Percentiles rank a stretch among this genome's conserved stretches.
Conservation (phyloP, 2,113 vertebrate species). For the Electrona antarctica region DNA sequence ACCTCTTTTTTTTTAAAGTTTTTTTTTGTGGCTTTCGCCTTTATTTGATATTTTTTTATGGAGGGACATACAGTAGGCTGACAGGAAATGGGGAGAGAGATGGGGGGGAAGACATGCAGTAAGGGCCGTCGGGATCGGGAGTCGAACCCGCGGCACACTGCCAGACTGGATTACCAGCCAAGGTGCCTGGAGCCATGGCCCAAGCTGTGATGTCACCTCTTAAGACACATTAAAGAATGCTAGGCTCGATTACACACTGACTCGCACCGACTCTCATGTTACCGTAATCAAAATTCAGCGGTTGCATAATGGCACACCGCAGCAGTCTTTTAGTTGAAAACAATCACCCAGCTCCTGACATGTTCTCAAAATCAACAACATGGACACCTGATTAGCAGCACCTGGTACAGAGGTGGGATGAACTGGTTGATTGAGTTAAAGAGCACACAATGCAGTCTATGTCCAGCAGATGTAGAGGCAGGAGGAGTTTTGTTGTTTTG, state of each 20-base stretch:
- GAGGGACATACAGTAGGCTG: no score
- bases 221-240: neutral
- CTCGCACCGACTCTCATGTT: slow-evolving; percentile 13
- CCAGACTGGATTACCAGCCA: no score
- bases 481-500: slow-evolving; percentile 13
- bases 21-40: no score
- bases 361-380: slow-evolving; percentile 35
- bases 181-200: no score
- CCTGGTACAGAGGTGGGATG: slow-evolving; percentile 12
- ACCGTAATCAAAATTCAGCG: neutral
- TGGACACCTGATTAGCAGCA: slow-evolving; percentile 20
- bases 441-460: slow-evolving; percentile 11
- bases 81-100: no score
- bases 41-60: no score
- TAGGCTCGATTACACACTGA: slow-evolving; percentile 17
- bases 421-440: slow-evolving; percentile 44
- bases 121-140: no score
- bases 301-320: neutral
- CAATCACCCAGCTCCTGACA: neutral
- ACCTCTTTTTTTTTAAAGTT: no score
- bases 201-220: slow-evolving; percentile 37
- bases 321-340: neutral
- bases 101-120: no score
- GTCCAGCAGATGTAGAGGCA: neutral
- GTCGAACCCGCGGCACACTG: no score